Percentiles rank a stretch among this genome's conserved stretches.
Conservation (phyloP, 2,113 vertebrate species). For the Origma solitaria region DNA sequence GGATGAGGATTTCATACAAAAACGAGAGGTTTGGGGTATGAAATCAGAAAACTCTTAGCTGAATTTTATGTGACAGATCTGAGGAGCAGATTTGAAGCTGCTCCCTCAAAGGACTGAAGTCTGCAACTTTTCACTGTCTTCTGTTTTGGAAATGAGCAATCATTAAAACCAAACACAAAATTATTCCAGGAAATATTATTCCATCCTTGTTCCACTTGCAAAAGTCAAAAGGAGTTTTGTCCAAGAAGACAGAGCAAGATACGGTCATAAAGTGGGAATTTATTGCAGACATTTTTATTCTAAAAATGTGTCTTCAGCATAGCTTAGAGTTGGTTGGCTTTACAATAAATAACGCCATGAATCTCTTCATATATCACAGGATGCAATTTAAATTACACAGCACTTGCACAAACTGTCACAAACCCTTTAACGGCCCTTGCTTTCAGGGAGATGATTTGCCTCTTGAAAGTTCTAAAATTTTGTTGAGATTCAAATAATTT, state of each 20-base stretch:
- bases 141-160: constrained; percentile 30
- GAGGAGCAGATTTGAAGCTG: not conserved
- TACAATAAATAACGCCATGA: constrained; percentile 62
- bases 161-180: constrained; percentile 27
- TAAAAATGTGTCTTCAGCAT: constrained; percentile 43
- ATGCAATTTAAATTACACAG: constrained; percentile 67
- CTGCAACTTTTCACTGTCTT: not conserved
- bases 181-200: constrained; percentile 52
- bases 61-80: not conserved
- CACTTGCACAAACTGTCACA: constrained; percentile 60
- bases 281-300: constrained; percentile 8
- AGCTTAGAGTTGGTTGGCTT: not conserved
- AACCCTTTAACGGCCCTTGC: constrained; percentile 58
- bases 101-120: not conserved
- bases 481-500: constrained; percentile 22
- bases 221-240: constrained; percentile 38
- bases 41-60: not conserved
- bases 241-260: constrained; percentile 11
- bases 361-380: constrained; percentile 61
- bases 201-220: constrained; percentile 27
- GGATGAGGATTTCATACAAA: not conserved
- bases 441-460: constrained; percentile 49
- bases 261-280: not conserved
- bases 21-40: not conserved
- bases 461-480: not conserved